Conservation (phyloP, 2,113 vertebrate species). For the Neogale vison region DNA sequence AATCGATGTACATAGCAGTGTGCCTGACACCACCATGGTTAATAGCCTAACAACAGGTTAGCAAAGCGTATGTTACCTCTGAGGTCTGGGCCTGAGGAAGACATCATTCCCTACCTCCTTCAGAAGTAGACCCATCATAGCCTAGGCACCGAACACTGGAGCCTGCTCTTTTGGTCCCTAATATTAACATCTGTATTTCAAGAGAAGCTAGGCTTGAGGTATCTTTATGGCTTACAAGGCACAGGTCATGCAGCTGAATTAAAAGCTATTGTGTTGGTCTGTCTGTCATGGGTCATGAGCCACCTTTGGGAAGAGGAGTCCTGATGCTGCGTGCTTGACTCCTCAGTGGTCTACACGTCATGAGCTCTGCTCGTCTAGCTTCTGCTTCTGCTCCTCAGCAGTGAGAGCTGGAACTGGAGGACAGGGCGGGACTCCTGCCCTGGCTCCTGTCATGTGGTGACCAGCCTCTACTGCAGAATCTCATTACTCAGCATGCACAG, state of each 20-base stretch:
- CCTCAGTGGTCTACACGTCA: background rate
- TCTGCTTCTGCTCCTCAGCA: background rate
- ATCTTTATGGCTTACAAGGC: slow-evolving; percentile 65
- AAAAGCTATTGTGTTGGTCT: background rate
- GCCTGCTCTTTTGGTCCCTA: background rate
- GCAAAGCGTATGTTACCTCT: slow-evolving; percentile 43
- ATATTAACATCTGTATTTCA: slow-evolving; percentile 25
- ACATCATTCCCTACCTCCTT: background rate
- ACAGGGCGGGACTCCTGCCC: background rate
- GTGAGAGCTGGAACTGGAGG: accelerated
- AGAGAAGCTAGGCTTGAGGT: slow-evolving; percentile 68
- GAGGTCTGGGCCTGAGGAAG: slow-evolving; percentile 39
- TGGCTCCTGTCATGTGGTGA: background rate
- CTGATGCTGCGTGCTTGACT: background rate
- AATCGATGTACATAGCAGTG: background rate
- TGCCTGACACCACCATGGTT: background rate
- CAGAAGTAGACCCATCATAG: background rate
- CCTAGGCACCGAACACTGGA: background rate
- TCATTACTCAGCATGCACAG: background rate
- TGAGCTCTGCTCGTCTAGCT: background rate
- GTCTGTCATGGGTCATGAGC: background rate
- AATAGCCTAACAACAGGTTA: background rate
- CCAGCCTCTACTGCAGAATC: background rate
- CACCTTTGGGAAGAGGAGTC: background rate
- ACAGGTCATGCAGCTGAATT: slow-evolving; percentile 57